Evolutionary conservation across 2,113 vertebrate genomes (phyloP).

Genomic region (Smithornis capensis): DNA sequence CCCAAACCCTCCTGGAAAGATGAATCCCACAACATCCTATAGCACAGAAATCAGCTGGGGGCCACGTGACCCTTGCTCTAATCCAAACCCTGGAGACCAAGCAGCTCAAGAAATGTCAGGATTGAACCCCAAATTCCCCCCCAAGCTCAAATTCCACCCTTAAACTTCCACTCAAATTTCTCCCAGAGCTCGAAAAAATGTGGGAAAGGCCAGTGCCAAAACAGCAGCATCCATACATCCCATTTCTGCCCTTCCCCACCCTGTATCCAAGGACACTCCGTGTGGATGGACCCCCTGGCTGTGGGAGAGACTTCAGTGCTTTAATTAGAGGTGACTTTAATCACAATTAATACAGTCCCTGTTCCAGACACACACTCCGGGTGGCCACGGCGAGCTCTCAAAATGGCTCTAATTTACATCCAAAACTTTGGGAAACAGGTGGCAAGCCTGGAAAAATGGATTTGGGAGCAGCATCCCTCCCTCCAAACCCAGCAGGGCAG

Average conservation of each 20-base stretch:
- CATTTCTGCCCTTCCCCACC: background rate
- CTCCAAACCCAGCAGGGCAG: background rate
- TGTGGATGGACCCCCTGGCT: fast-evolving
- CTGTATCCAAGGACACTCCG: fast-evolving
- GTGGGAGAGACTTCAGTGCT: background rate
- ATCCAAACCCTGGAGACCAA: background rate
- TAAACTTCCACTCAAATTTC: fast-evolving
- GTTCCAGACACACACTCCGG: background rate
- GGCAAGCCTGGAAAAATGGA: background rate
- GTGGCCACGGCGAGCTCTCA: background rate
- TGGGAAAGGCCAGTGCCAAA: background rate
- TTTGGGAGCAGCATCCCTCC: background rate
- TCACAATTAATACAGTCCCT: background rate
- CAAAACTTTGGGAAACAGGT: background rate
- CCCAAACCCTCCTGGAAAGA: background rate
- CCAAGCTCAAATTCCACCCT: background rate
- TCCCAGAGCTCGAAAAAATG: fast-evolving
- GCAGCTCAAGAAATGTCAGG: background rate
- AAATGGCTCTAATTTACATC: background rate
- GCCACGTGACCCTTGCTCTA: fast-evolving
- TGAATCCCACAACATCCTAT: fast-evolving
- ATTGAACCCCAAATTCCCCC: background rate
- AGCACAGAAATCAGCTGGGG: background rate
- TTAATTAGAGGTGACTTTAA: background rate
- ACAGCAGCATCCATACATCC: fast-evolving